Percentiles rank a stretch among this genome's conserved stretches.
Evolutionary conservation across 2,888 invertebrate species (phyloP).

Genomic region (Muschampia plurimacula): DNA sequence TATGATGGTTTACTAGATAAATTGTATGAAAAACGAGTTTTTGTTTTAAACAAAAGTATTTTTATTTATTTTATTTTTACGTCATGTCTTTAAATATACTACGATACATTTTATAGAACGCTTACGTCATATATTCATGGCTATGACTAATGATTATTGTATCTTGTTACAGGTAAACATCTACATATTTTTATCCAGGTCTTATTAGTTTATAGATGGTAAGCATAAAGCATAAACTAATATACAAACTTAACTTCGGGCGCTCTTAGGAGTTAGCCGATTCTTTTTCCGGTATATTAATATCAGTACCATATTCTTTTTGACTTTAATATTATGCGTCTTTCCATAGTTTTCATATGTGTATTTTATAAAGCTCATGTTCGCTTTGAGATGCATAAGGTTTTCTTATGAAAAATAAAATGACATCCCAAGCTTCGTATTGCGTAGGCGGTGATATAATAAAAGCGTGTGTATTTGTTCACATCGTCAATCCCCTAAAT

Average conservation of each 20-base stretch:
- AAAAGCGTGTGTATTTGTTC: slow-evolving; percentile 61
- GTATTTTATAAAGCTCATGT: background rate
- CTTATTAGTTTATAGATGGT: background rate
- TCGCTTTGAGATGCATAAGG: slow-evolving; percentile 9
- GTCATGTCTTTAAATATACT: too few relatives aligned
- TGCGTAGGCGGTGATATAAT: slow-evolving; percentile 44
- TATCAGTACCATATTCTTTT: background rate
- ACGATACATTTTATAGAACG: too few relatives aligned
- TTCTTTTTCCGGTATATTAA: background rate
- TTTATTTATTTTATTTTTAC: too few relatives aligned
- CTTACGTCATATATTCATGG: too few relatives aligned
- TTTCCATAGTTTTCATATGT: background rate
- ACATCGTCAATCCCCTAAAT: slow-evolving; percentile 64
- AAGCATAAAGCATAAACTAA: background rate
- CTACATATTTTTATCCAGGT: background rate
- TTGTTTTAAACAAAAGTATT: too few relatives aligned
- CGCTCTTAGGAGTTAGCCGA: background rate
- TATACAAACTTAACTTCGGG: background rate
- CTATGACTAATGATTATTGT: background rate
- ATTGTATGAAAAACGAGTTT: too few relatives aligned
- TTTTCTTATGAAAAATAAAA: slow-evolving; percentile 26
- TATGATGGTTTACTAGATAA: too few relatives aligned
- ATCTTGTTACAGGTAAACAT: background rate
- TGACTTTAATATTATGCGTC: background rate
- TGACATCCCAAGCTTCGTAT: slow-evolving; percentile 24